A percentile compares a stretch with the other conserved stretches of the same genome.
These are phyloP conservation scores for Gorilla gorilla DNA, from an alignment of 2,113 vertebrate species.

Conservation along the genomic window DNA sequence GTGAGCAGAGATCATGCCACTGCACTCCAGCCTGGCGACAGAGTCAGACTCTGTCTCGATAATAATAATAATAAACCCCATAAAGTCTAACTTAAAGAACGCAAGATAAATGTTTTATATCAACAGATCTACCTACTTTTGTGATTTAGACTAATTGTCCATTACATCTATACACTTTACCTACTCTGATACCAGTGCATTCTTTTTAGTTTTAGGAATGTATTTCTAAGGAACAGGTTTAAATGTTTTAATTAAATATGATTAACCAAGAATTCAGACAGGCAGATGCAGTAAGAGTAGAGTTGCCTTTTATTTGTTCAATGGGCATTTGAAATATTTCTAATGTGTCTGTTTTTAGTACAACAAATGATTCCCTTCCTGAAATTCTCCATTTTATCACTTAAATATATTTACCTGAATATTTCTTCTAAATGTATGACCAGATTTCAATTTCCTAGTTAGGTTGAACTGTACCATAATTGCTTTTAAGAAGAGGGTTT, in stretches of 20 bases:
- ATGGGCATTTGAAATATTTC: neutral
- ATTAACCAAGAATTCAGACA: neutral
- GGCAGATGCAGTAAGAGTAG: neutral
- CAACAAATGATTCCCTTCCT: neutral
- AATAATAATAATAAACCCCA: no score
- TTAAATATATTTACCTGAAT: neutral
- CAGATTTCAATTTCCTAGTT: neutral
- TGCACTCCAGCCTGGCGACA: no score
- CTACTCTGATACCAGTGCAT: neutral
- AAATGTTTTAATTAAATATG: neutral
- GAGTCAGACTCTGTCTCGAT: no score
- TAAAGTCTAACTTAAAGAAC: neutral
- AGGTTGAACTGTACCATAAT: neutral
- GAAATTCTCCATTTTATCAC: constrained; percentile 1
- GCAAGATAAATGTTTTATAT: neutral
- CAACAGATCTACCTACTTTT: neutral
- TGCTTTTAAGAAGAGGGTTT: constrained; percentile 2
- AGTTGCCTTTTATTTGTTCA: neutral
- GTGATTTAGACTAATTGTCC: neutral
- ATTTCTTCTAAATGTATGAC: neutral
- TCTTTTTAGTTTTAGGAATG: neutral
- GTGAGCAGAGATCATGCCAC: no score
- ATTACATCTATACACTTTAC: neutral
- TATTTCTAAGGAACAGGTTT: constrained; percentile 1
- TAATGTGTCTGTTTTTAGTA: neutral